Base-by-base conservation (phyloP, 2,113 vertebrate species). In the Herpetotheres cachinnans region DNA sequence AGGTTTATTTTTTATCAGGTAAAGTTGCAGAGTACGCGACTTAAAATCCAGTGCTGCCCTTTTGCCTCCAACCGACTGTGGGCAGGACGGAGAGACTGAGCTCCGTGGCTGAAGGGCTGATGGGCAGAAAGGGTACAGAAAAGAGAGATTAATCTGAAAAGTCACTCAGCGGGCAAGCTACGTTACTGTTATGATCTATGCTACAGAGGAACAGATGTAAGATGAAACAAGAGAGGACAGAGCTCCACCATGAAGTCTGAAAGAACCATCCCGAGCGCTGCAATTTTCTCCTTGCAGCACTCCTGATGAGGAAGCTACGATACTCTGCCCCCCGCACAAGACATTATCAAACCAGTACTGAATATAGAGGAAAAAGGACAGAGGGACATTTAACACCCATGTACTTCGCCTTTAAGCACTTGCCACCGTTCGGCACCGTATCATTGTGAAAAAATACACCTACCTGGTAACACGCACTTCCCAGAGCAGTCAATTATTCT, bases 381-480 rank as follows among this genome's bases (percentile, higher is more conserved):
- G 40, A 40, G 12, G 38, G 22, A 49, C 10, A 6, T 62, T 62
- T 55, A 77, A 82, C 11, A 46, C 8, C 16, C 3, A 11, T 11
- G 9, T 46, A 32, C 49, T 46, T 69, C 38, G 24, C 36, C 61
- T 47, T 44, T 40, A 58, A 63, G 79, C 26, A 4, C 34, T 61
- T n/a, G 30, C 21, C 5, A 5, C 44, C 32, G 19, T 61, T 86
- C 2, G 1, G 54, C 47, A 9, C 32, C 52, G 34, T 7, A 59
- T 6, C 16, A 40, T 9, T 44, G 38, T 3, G 29, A 76, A 56
- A 61, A 95, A 84, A 59, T 1, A 27, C 34, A 96, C 95, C 52
- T 73, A 99, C 99, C 99, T 71, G 99, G 99, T 73, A 99, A 93
- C 73, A 99, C 97, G 7, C 99, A 99, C 98, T 99, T 99, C 49